A percentile compares a stretch with the other conserved stretches of the same genome.
Evolutionary conservation across 2,113 vertebrate species (phyloP).

Genomic region (Pheucticus melanocephalus): DNA sequence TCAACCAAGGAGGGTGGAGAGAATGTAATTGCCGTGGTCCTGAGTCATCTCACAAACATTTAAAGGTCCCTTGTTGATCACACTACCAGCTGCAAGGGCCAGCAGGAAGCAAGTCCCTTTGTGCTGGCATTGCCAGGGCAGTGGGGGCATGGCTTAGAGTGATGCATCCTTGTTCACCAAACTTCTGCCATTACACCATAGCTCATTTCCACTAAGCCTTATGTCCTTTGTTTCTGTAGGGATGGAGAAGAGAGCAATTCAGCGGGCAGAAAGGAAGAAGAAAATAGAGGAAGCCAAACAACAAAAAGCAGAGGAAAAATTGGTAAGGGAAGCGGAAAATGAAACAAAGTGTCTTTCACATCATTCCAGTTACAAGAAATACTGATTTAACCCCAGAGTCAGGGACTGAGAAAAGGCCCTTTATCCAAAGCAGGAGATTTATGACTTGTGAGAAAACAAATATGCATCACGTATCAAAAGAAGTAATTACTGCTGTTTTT

Average conservation of each 20-base stretch:
- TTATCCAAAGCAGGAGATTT: not conserved
- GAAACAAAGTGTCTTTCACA: not conserved
- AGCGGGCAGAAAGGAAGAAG: slow-evolving; percentile 79
- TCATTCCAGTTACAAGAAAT: not conserved
- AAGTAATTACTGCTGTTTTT: not conserved
- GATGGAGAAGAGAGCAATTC: slow-evolving; percentile 87
- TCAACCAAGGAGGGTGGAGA: not conserved
- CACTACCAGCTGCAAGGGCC: not conserved
- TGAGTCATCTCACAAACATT: not conserved
- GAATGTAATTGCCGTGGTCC: not conserved
- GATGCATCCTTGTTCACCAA: not conserved
- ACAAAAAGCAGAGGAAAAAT: slow-evolving; percentile 83
- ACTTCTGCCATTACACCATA: not conserved
- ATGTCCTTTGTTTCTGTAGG: slow-evolving; percentile 69
- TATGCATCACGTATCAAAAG: not conserved
- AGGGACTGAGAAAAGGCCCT: not conserved
- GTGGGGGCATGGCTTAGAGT: not conserved
- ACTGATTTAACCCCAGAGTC: not conserved
- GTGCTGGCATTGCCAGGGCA: not conserved
- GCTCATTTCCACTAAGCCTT: not conserved
- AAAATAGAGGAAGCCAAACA: slow-evolving; percentile 83
- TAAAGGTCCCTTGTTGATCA: not conserved
- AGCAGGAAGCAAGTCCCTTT: not conserved
- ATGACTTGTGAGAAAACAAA: not conserved
- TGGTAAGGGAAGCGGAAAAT: slow-evolving; percentile 68